A percentile compares a stretch with the other conserved stretches of the same genome.
Evolutionary conservation across 2,113 vertebrate genomes (phyloP).

Genomic region (Arothron firmamentum): DNA sequence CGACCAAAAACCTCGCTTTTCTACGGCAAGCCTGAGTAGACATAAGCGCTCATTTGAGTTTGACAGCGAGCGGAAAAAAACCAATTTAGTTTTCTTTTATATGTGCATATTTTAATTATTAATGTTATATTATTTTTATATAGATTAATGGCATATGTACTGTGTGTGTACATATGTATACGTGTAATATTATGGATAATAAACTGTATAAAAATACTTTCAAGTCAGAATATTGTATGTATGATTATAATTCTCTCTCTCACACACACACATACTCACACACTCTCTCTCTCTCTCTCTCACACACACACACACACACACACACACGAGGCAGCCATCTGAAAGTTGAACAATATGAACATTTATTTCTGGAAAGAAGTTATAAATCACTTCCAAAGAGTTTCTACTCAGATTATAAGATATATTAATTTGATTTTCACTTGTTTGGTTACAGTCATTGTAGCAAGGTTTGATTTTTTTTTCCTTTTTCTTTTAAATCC

Average conservation of each 20-base stretch:
- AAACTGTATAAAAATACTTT: too few species aligned
- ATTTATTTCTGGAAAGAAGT: conserved; percentile 81
- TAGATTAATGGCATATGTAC: not conserved
- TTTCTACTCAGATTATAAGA: conserved; percentile 72
- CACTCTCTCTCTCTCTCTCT: not conserved
- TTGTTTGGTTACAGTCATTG: conserved; percentile 60
- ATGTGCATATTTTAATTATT: not conserved
- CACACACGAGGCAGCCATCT: conserved; percentile 7
- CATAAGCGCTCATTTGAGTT: conserved; percentile 21
- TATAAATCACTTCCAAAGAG: conserved; percentile 79
- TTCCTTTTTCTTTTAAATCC: conserved; percentile 41
- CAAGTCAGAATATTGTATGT: too few species aligned
- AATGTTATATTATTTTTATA: not conserved
- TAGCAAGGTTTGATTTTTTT: conserved; percentile 52
- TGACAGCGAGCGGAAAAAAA: too few species aligned
- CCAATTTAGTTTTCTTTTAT: too few species aligned
- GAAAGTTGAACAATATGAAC: conserved; percentile 76
- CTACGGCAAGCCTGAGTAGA: conserved; percentile 38
- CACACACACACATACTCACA: not conserved
- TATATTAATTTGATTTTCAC: conserved; percentile 60
- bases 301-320: not conserved
- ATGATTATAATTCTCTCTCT: too few species aligned
- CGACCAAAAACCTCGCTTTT: conserved; percentile 12
- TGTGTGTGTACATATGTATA: too few species aligned
- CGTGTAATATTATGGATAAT: too few species aligned